Evolutionary conservation across 2,888 invertebrate species (phyloP), one percentile per base, ranked within the genome.

Genomic region (Pseudeuparius sepicola): DNA sequence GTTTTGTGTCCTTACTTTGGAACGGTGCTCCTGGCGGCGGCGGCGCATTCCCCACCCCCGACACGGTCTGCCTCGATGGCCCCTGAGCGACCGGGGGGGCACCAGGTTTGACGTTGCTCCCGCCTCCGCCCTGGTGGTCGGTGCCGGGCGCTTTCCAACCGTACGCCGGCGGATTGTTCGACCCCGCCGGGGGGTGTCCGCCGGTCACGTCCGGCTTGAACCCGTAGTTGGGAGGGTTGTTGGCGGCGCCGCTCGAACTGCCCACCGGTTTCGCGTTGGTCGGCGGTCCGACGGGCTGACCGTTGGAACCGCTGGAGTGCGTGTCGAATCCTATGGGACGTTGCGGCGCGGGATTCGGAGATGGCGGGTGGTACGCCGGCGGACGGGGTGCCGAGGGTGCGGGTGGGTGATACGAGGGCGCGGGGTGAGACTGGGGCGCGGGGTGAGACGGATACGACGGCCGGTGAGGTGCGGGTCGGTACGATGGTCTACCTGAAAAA

Each of bases 231-330:
- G 36, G 31, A 6, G 36, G 36, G 3, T 24, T 36, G n/a, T n/a
- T n/a, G n/a, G n/a, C n/a, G n/a, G n/a, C n/a, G n/a, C n/a, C n/a
- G n/a, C n/a, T n/a, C n/a, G n/a, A n/a, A 31, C 13, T 34, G 5
- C 20, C 32, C 4, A 44, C 35, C 16, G 45, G 38, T 26, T 37
- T 39, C 2, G 23, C 30, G 24, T 43, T 39, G 1, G 39, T 37
- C 1, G 45, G 44, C 13, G 45, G 42, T 24, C 38, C 45, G 9
- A 44, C 30, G 4, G 47, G 45, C 3, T 43, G 38, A 18, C 36
- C 32, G n/a, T n/a, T n/a, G n/a, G n/a, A n/a, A n/a, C n/a, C n/a
- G n/a, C 14, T 25, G 9, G 9, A n/a, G 18, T 34, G 37, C 20
- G 40, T 31, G 14, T 26, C 41, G 17, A 42, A 43, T 12, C 44